Conservation (phyloP, 2,113 vertebrate genomes). For the Acanthisitta chloris region DNA sequence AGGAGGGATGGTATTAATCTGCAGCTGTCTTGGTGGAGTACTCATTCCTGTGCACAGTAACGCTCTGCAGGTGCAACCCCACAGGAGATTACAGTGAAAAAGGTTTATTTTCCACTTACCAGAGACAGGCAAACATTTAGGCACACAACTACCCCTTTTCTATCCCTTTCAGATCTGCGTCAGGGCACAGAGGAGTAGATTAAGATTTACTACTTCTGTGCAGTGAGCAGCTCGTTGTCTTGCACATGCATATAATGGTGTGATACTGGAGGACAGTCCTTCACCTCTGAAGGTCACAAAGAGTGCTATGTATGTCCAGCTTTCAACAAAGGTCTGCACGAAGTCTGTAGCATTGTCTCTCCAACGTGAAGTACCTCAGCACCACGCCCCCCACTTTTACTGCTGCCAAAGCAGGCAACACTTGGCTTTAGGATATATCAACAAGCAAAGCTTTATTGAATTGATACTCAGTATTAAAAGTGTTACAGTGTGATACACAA, state of each 20-base stretch:
- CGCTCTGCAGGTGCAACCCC: rapidly evolving
- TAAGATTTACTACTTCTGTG: neutral
- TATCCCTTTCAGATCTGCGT: neutral
- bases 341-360: rapidly evolving
- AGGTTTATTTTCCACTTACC: neutral
- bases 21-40: too few relatives aligned
- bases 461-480: neutral
- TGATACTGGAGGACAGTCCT: too few relatives aligned
- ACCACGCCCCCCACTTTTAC: neutral
- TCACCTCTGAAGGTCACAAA: neutral
- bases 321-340: neutral
- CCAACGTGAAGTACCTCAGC: too few relatives aligned
- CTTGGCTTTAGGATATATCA: neutral
- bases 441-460: conserved; percentile 60
- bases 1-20: neutral
- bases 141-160: neutral
- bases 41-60: neutral
- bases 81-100: neutral
- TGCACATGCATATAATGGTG: rapidly evolving
- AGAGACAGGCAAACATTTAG: neutral
- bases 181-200: neutral
- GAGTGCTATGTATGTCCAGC: rapidly evolving
- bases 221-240: rapidly evolving
- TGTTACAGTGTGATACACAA: conserved; percentile 23
- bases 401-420: neutral